phyloP scores from a whole-genome alignment of 2,113 vertebrate species.

The Megaceryle maxima region DNA sequence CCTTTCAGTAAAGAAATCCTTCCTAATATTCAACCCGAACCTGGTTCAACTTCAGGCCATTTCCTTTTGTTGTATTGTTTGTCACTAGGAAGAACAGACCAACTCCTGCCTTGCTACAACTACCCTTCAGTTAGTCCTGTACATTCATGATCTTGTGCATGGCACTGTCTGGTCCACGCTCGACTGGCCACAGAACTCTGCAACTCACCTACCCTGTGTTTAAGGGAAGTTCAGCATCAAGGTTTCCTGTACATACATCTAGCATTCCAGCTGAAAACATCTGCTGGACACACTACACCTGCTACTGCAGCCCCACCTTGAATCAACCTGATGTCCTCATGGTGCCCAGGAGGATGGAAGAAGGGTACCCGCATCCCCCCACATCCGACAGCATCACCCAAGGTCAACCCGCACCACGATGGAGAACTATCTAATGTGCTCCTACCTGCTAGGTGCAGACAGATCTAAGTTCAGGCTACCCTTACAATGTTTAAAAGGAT shows the following conservation, averaged over 20 bases:
- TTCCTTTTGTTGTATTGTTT: too few species aligned
- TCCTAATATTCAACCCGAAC: too few species aligned
- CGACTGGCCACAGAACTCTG: not conserved
- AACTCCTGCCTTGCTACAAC: too few species aligned
- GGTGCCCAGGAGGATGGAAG: not conserved
- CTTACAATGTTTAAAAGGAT: not conserved
- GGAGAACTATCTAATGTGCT: not conserved
- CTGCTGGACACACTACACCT: not conserved
- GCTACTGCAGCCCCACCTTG: not conserved
- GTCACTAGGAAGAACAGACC: too few species aligned
- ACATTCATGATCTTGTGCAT: fast-evolving
- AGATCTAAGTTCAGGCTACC: not conserved
- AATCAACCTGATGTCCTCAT: not conserved
- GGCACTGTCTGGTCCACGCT: not conserved
- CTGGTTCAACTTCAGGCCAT: too few species aligned
- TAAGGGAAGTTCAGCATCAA: not conserved
- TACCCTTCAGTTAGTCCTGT: too few species aligned
- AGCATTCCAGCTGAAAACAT: not conserved
- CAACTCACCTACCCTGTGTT: not conserved
- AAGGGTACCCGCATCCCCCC: not conserved
- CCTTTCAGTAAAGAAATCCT: too few species aligned
- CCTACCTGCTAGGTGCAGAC: not conserved
- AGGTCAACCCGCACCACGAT: not conserved
- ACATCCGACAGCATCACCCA: fast-evolving
- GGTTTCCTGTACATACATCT: not conserved